These are phyloP conservation scores for Agonopterix alstromeriana DNA, from an alignment of 2,888 invertebrate genomes.

Conservation along the genomic window DNA sequence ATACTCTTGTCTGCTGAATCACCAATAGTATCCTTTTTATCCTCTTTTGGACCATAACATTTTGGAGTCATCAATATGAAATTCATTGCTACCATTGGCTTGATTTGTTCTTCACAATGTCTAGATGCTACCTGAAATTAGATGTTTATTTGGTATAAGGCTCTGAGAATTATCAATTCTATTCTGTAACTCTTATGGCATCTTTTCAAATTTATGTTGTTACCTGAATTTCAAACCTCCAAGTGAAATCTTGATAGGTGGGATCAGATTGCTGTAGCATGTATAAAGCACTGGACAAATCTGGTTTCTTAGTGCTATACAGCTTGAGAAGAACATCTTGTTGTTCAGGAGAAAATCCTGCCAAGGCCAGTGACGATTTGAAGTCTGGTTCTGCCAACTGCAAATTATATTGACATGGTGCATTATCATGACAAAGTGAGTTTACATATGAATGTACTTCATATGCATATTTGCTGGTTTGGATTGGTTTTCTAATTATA, in stretches of 20 bases:
- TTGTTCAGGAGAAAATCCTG: slow-evolving; percentile 79
- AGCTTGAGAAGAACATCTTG: slow-evolving; percentile 77
- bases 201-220: not conserved
- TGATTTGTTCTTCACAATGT: slow-evolving; percentile 38
- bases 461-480: no score
- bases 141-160: no score
- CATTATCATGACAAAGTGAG: not conserved
- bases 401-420: slow-evolving; percentile 10
- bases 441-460: slow-evolving; percentile 1
- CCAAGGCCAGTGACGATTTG: slow-evolving; percentile 57
- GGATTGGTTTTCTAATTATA: not conserved
- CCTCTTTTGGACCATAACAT: slow-evolving; percentile 34
- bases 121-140: slow-evolving; percentile 49
- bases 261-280: slow-evolving; percentile 58
- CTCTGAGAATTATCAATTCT: no score
- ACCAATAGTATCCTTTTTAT: slow-evolving; percentile 9
- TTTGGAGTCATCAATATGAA: slow-evolving; percentile 54
- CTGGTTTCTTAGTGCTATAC: slow-evolving; percentile 73
- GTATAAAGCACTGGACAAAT: slow-evolving; percentile 67
- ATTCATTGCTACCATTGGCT: slow-evolving; percentile 55
- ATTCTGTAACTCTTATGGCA: no score
- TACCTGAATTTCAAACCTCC: slow-evolving; percentile 69
- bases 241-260: slow-evolving; percentile 55
- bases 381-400: slow-evolving; percentile 61
- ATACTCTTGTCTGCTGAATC: slow-evolving; percentile 12